Base-by-base conservation (phyloP, 2,113 vertebrate species). In the Istiophorus platypterus region DNA sequence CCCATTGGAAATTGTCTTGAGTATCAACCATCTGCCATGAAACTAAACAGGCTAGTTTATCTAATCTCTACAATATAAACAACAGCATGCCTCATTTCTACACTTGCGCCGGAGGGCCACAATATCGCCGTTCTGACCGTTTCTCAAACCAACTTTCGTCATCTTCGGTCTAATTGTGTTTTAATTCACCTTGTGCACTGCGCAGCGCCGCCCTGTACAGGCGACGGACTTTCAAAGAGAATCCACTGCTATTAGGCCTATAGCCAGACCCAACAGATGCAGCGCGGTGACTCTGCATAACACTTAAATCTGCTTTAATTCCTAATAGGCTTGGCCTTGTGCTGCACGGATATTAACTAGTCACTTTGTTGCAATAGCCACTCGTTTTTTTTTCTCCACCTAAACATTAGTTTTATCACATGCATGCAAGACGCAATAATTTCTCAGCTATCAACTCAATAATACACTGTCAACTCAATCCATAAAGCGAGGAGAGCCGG, bases 21-120 rank as follows among this genome's bases (percentile, higher is more conserved):
- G 93, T 91, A 93, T 93, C 96, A 91, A 91, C 96, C 95, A 96
- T 96, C 95, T 97, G 96, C 95, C 95, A 95, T 89, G 94, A 95
- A 93, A 94, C 95, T 93, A 96, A 96, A 96, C 95, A 96, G 94
- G 93, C 95, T 95, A 95, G 94, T 97, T 96, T 96, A 96, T 97
- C 96, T 97, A 96, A 96, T 96, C 96, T 97, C 92, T 85, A 92
- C 96, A 95, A 91, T 92, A 94, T 96, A 96, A 98, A 95, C 95
- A 95, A 91, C 94, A 96, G 92, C 95, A 96, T 94, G 93, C 87
- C 95, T 95, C 94, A 96, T 96, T 95, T 96, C 95, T 94, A 87
- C 93, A 95, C 93, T 95, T 93, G 92, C 93, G 93, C 90, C 92
- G 90, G 93, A 95, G 89, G 85, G 91, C 83, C 93, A 83, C 85